Conservation (phyloP, 2,797 vertebrate genomes). For the Sebastes oblongus region DNA sequence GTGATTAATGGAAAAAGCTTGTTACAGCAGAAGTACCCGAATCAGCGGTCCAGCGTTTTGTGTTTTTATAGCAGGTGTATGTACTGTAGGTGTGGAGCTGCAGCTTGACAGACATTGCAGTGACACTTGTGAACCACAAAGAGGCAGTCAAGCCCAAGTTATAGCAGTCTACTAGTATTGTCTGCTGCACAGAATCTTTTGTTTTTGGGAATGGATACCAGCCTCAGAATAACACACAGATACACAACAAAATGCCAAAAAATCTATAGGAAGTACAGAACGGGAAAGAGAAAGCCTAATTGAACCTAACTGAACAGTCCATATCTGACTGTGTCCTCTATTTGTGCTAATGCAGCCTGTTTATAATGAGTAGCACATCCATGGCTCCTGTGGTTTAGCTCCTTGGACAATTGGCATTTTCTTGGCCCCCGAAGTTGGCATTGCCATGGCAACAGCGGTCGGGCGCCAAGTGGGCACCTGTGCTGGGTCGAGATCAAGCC, state of each 20-base stretch:
- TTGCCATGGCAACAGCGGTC: constrained; percentile 73
- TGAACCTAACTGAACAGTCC: neutral
- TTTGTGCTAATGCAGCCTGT: constrained; percentile 11
- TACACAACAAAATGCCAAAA: neutral
- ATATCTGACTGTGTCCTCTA: neutral
- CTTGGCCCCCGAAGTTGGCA: constrained; percentile 59
- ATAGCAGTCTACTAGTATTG: neutral
- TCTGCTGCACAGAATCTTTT: neutral
- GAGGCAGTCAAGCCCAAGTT: constrained; percentile 43
- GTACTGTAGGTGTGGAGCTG: neutral
- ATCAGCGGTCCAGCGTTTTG: constrained; percentile 2
- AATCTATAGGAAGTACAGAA: neutral
- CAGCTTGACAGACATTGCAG: constrained; percentile 13
- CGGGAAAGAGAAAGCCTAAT: neutral
- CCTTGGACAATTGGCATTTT: constrained; percentile 64
- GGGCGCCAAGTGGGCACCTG: constrained; percentile 74
- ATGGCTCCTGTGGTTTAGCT: constrained; percentile 38
- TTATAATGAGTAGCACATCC: constrained; percentile 29
- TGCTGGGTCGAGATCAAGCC: constrained; percentile 71
- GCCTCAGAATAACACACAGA: neutral
- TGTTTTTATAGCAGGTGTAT: constrained; percentile 6
- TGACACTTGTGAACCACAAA: constrained; percentile 50
- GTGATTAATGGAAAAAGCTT: constrained; percentile 1
- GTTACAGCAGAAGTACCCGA: constrained; percentile 11
- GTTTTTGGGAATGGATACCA: neutral